These are phyloP conservation scores for Sternarchorhynchus goeldii DNA, from an alignment of 2,797 vertebrate species.

Conservation along the genomic window DNA sequence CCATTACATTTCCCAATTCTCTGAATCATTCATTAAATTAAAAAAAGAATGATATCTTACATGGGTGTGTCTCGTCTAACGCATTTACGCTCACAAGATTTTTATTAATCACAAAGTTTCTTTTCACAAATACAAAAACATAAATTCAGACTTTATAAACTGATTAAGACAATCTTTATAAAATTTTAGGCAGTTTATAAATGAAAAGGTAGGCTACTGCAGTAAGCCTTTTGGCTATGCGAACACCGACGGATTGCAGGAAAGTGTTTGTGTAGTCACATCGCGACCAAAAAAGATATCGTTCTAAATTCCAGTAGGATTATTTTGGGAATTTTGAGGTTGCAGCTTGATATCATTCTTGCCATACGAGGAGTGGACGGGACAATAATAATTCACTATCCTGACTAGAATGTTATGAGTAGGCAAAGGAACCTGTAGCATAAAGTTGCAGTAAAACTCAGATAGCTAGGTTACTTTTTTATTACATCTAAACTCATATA, in stretches of 20 bases:
- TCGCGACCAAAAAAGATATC: background rate
- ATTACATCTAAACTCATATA: background rate
- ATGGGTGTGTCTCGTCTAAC: conserved; percentile 13
- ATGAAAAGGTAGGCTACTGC: background rate
- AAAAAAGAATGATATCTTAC: background rate
- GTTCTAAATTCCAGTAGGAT: background rate
- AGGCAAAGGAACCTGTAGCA: background rate
- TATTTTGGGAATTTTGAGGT: conserved; percentile 40
- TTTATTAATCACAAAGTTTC: background rate
- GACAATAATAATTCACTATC: conserved; percentile 7
- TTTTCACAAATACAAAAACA: background rate
- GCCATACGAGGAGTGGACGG: conserved; percentile 9
- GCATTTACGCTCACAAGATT: too few relatives aligned
- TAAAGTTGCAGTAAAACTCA: background rate
- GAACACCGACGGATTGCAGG: too few relatives aligned
- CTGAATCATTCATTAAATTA: too few relatives aligned
- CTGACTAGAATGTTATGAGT: background rate
- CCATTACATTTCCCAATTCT: too few relatives aligned
- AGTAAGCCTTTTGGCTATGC: background rate
- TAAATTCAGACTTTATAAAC: background rate
- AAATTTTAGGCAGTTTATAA: too few relatives aligned
- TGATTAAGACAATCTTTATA: background rate
- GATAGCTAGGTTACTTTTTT: too few relatives aligned
- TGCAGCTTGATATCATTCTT: conserved; percentile 36
- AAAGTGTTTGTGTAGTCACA: background rate